phyloP scores from a whole-genome alignment of 2,797 vertebrate genomes.

The Nyctalus aviator region DNA sequence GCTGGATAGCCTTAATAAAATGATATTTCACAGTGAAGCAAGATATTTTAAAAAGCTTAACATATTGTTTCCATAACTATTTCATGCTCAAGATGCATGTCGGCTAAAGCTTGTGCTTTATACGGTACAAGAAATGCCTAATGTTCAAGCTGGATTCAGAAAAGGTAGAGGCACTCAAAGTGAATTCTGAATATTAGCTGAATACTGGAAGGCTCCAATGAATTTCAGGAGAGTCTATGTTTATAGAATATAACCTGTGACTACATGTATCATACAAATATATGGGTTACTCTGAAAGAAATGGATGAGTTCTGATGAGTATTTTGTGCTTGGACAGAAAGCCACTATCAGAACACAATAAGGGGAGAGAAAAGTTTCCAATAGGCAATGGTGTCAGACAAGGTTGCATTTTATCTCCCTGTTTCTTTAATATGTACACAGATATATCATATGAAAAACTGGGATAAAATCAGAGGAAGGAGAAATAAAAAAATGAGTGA shows the following conservation, averaged over 20 bases:
- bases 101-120: neutral
- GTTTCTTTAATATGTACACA: neutral
- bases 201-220: neutral
- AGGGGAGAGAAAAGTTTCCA: neutral
- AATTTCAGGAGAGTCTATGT: neutral
- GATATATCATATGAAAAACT: neutral
- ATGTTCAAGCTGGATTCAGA: neutral
- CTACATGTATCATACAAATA: neutral
- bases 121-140: neutral
- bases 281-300: neutral
- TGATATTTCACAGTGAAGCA: neutral
- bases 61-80: neutral
- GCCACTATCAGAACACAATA: neutral
- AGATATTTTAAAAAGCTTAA: neutral
- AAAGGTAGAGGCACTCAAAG: neutral
- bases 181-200: neutral
- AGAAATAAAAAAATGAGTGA: neutral
- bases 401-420: neutral
- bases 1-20: neutral
- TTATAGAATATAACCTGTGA: neutral
- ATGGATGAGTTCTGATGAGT: fast-evolving
- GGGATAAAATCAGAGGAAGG: neutral
- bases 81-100: neutral
- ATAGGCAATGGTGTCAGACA: neutral
- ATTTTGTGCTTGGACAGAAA: neutral